Evolutionary conservation across 2,888 invertebrate genomes (phyloP).

Genomic region (Eupithecia abbreviata): DNA sequence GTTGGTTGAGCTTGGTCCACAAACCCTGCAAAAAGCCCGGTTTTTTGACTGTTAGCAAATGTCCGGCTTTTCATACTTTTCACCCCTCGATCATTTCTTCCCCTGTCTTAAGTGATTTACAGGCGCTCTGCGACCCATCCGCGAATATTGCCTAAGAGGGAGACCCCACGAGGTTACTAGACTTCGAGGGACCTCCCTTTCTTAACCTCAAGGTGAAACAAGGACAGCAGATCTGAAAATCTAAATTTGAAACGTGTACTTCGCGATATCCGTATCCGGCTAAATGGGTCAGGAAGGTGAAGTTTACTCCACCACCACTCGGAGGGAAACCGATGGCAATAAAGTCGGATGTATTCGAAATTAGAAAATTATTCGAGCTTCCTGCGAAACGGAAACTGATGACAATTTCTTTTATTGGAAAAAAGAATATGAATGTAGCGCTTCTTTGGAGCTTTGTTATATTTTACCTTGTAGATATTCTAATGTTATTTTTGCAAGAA

Average conservation of each 20-base stretch:
- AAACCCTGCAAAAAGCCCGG: neutral
- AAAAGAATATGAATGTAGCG: constrained; percentile 9
- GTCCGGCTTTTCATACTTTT: constrained; percentile 21
- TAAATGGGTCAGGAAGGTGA: constrained; percentile 83
- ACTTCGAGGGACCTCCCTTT: constrained; percentile 58
- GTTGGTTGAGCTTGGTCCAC: neutral
- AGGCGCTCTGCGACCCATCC: constrained; percentile 71
- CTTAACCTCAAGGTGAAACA: constrained; percentile 53
- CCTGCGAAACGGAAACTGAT: constrained; percentile 6
- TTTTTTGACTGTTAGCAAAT: neutral
- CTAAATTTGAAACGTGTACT: constrained; percentile 72
- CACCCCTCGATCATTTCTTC: constrained; percentile 24
- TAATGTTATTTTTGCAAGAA: neutral
- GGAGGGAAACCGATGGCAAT: constrained; percentile 31
- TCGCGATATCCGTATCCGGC: constrained; percentile 73
- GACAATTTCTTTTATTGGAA: constrained; percentile 20
- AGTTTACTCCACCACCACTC: constrained; percentile 69
- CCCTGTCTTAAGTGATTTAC: constrained; percentile 80
- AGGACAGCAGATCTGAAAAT: constrained; percentile 63
- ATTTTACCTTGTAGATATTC: neutral
- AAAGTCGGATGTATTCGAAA: constrained; percentile 29
- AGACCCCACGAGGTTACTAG: constrained; percentile 66
- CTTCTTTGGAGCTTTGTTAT: neutral
- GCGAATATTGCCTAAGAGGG: constrained; percentile 44
- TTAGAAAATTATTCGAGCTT: constrained; percentile 31